Base-by-base conservation (phyloP, 2,797 vertebrate species). In the Euthynnus affinis region DNA sequence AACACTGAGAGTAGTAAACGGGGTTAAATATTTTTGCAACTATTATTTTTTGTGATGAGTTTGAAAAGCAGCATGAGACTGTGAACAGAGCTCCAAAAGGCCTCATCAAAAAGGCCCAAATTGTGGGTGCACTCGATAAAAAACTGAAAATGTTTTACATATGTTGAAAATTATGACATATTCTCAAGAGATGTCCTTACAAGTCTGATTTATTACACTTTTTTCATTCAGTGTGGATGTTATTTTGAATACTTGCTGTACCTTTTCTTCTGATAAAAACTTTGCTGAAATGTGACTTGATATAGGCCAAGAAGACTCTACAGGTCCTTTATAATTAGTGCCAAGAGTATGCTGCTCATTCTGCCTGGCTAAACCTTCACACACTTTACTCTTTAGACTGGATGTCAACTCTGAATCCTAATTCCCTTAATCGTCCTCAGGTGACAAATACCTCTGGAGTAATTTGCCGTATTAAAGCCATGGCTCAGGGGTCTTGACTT, bases 361-460 rank as follows among this genome's bases (percentile, higher is more conserved):
- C 85, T 86, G 82, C 78, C 76, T 78, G 76, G 65, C 51, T 65
- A 81, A 76, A 87, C 69, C 83, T 71, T 80, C 82, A 83, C 80
- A 82, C 60, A 78, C 80, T 72, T 61, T 74, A 67, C 77, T 78
- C 74, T 81, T 56, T 68, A 85, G 53, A 74, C 59, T 85, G 75
- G 73, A 81, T 74, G 65, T 91, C 89, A 90, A 84, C 77, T 80
- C 78, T 67, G 55, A 79, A 70, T 78, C 78, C 74, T 86, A 84
- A 87, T 90, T 86, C 73, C 32, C 60, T 78, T 94, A 91, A 93
- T 91, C 87, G 53, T 86, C 87, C 78, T 90, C 88, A 91, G 88
- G 87, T 93, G 90, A 90, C 87, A 93, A 91, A 94, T 89, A 76
- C 80, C 86, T 83, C 75, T 51, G 74, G 71, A 78, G 86, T 91